Evolutionary conservation across 2,888 invertebrate species (phyloP).

Genomic region (Eristalis tenax): DNA sequence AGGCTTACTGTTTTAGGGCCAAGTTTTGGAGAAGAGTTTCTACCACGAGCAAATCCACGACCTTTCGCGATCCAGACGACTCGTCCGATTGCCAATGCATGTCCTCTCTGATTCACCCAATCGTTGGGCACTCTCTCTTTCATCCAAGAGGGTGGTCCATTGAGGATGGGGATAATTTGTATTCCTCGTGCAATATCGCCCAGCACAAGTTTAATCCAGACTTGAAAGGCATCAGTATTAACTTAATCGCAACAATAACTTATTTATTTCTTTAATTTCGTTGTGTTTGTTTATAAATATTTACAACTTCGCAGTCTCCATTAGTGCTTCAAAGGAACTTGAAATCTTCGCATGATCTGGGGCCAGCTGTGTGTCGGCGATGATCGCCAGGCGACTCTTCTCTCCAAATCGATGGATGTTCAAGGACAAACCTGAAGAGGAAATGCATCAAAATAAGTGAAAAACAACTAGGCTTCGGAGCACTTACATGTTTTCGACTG

Average conservation of each 20-base stretch:
- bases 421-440: constrained; percentile 76
- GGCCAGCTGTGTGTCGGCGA: constrained; percentile 80
- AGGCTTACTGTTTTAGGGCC: too few species aligned
- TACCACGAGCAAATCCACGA: too few species aligned
- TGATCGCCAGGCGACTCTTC: constrained; percentile 78
- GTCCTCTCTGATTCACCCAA: too few species aligned
- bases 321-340: constrained; percentile 78
- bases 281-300: constrained; percentile 6
- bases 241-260: constrained; percentile 50
- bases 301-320: constrained; percentile 75
- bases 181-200: too few species aligned
- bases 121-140: too few species aligned
- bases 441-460: neutral
- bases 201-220: neutral
- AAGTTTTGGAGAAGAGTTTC: too few species aligned
- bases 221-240: neutral
- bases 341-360: constrained; percentile 79
- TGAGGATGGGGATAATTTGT: too few species aligned
- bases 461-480: neutral
- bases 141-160: too few species aligned
- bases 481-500: constrained; percentile 80
- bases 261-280: constrained; percentile 45
- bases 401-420: constrained; percentile 80
- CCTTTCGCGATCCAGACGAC: too few species aligned
- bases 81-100: too few species aligned